A percentile compares a stretch with the other conserved stretches of the same genome.
Evolutionary conservation across 2,797 vertebrate species (phyloP).

Genomic region (Triplophysa yarkandensis): DNA sequence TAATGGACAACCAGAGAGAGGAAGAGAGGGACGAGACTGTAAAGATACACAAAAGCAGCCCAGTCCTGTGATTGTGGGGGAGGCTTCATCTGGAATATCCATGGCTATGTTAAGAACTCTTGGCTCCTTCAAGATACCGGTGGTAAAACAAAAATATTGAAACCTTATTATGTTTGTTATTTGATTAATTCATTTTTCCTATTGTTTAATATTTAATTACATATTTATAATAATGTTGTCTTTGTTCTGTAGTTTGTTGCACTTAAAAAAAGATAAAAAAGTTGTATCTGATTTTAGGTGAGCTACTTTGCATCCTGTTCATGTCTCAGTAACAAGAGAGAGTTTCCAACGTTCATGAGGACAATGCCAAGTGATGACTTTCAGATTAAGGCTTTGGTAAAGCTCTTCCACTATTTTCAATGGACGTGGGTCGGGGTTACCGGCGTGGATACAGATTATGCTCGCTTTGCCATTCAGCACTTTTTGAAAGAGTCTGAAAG

Average conservation of each 20-base stretch:
- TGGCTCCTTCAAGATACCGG: slow-evolving; percentile 68
- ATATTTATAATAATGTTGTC: neutral
- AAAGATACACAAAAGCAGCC: slow-evolving; percentile 49
- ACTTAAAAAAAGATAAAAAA: neutral
- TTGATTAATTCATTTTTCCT: neutral
- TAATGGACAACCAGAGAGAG: slow-evolving; percentile 65
- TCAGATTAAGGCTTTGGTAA: slow-evolving; percentile 73
- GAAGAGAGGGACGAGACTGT: slow-evolving; percentile 48
- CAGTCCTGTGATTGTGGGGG: slow-evolving; percentile 72
- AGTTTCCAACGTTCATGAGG: slow-evolving; percentile 78
- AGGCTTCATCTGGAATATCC: slow-evolving; percentile 70
- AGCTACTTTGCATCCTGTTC: slow-evolving; percentile 81
- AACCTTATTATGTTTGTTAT: neutral
- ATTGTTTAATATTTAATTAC: too few species aligned
- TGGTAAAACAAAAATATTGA: slow-evolving; percentile 65
- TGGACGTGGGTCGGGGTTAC: slow-evolving; percentile 83
- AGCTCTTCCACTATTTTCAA: slow-evolving; percentile 74
- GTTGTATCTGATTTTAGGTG: slow-evolving; percentile 67
- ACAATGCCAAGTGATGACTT: slow-evolving; percentile 76
- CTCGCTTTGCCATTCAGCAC: slow-evolving; percentile 77
- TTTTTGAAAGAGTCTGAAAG: slow-evolving; percentile 75
- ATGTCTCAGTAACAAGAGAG: slow-evolving; percentile 79
- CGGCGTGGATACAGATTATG: slow-evolving; percentile 78
- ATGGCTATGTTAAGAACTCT: slow-evolving; percentile 71
- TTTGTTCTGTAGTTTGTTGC: neutral